A percentile compares a stretch with the other conserved stretches of the same genome.
phyloP scores from a whole-genome alignment of 1,140 invertebrate genomes.

The Pachyrhynchus sulphureomaculatus region DNA sequence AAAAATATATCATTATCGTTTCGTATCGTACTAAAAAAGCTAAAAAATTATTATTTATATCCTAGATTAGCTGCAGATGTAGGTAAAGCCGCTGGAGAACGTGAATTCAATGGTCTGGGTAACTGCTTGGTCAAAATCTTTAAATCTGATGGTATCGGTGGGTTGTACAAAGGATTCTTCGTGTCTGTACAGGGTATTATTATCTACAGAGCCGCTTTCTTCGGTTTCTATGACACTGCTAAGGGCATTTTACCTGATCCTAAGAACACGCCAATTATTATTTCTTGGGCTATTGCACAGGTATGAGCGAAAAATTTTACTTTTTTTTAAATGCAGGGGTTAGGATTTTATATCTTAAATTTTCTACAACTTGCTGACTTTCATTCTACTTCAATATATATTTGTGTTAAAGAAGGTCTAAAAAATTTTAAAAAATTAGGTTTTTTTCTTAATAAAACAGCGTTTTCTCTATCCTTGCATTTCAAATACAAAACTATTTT shows the following conservation, averaged over 20 bases:
- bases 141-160: conserved; percentile 77
- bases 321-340: no score
- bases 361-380: not conserved
- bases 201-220: conserved; percentile 87
- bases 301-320: conserved; percentile 52
- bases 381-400: no score
- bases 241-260: conserved; percentile 84
- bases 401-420: no score
- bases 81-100: conserved; percentile 70
- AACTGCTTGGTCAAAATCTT: conserved; percentile 83
- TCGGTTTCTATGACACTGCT: conserved; percentile 90
- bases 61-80: conserved; percentile 78
- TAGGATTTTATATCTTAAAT: no score
- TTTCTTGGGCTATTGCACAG: conserved; percentile 83
- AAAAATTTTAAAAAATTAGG: no score
- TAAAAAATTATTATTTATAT: not conserved
- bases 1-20: not conserved
- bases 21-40: no score
- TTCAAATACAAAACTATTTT: no score
- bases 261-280: conserved; percentile 74
- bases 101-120: conserved; percentile 81
- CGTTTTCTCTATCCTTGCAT: no score
- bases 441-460: no score
- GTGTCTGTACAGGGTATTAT: conserved; percentile 90
- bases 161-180: conserved; percentile 87